Base-by-base conservation (phyloP, 2,113 vertebrate species). In the Procavia capensis region DNA sequence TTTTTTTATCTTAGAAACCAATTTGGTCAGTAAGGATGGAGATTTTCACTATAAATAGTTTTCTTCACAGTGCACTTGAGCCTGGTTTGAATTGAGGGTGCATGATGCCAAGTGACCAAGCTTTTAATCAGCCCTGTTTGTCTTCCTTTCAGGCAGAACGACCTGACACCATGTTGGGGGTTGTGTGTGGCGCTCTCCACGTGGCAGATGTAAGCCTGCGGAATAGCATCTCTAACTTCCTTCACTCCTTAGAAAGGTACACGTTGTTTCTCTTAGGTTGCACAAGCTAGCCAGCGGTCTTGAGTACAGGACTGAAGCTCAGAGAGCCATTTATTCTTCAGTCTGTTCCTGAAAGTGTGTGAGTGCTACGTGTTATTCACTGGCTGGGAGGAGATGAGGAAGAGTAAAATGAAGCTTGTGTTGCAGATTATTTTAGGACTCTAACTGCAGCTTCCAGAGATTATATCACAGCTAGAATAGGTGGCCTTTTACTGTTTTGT, bases 181-280 rank as follows among this genome's bases (percentile, higher is more conserved):
- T 99, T 80, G 99, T 99, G 72, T 99, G 99, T 86, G 99, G 99
- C 29, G 99, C 99, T 78, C 99, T 99, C 45, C 99, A 99, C 2
- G 99, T 99, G 94, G 99, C 99, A 11, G 99, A 99, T 17, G 99
- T 99, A 39, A 99, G 98, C 98, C 97, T 99, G 20, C 98, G 99
- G 50, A 99, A 99, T 97, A 99, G 99, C 6, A 98, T 99, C 95
- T 99, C 99, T 92, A 99, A 99, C 98, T 99, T 99, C 97, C 98
- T 99, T 93, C 99, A 99, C 97, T 99, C 99, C 59, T 98, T 99
- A 79, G 99, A 99, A 97, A 99, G 99, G 99, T 99, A 98, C 95
- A 57, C 78, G 83, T 63, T 29, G 2, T 89, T 47, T 94, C 41
- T 92, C 34, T 11, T 2, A 24, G 64, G 2, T 2, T 14, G 0